These are phyloP conservation scores for Cydia pomonella DNA, from an alignment of 1,140 invertebrate species.

Conservation along the genomic window DNA sequence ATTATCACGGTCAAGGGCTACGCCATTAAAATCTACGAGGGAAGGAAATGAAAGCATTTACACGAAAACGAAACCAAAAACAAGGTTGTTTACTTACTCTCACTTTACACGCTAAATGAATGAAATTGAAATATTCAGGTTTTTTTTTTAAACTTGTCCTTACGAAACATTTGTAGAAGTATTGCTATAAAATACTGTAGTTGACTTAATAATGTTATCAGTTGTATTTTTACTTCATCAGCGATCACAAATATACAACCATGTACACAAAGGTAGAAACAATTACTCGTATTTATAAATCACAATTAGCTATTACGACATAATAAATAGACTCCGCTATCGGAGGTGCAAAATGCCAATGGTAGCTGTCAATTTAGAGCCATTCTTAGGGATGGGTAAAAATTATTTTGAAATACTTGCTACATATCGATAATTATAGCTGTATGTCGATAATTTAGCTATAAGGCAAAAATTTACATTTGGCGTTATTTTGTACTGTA, in stretches of 20 bases:
- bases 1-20: background rate
- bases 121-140: constrained; percentile 2
- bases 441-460: too few species aligned
- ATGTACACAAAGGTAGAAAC: constrained; percentile 9
- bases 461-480: too few species aligned
- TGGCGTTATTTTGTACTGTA: too few species aligned
- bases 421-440: too few species aligned
- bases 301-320: too few species aligned
- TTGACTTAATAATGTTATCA: constrained; percentile 14
- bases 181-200: constrained; percentile 7
- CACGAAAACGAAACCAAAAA: background rate
- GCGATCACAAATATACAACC: constrained; percentile 47
- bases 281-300: background rate
- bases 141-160: background rate
- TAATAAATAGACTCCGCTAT: too few species aligned
- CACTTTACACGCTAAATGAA: background rate
- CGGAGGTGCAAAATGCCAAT: too few species aligned
- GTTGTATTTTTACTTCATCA: constrained; percentile 50
- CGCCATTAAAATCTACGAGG: background rate
- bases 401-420: too few species aligned
- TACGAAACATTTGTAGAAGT: constrained; percentile 14
- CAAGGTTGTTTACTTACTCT: background rate
- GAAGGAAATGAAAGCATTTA: background rate
- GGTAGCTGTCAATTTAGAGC: too few species aligned
- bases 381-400: too few species aligned